These are phyloP conservation scores for Arctia plantaginis DNA, from an alignment of 2,888 invertebrate genomes.

Conservation along the genomic window DNA sequence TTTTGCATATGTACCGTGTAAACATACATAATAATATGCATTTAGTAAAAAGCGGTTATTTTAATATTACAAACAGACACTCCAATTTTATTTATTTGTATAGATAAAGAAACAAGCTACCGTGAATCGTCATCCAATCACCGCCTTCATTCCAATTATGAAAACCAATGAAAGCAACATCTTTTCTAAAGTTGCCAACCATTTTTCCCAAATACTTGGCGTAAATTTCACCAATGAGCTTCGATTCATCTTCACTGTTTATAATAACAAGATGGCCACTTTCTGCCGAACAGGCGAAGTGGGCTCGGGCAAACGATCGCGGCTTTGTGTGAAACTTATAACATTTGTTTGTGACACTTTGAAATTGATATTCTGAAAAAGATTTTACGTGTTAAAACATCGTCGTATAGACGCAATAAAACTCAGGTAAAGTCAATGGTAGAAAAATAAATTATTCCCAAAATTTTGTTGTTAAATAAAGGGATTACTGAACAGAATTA, in stretches of 20 bases:
- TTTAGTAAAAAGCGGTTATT: too few species aligned
- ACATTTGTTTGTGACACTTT: slow-evolving; percentile 58
- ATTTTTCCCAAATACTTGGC: slow-evolving; percentile 43
- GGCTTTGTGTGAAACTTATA: slow-evolving; percentile 65
- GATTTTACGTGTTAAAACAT: too few species aligned
- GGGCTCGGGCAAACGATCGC: slow-evolving; percentile 59
- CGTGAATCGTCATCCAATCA: slow-evolving; percentile 58
- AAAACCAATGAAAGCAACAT: slow-evolving; percentile 52
- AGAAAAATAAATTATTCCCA: too few species aligned
- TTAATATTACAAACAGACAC: too few species aligned
- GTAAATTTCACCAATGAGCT: slow-evolving; percentile 49
- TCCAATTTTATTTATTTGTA: too few species aligned
- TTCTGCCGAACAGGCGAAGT: slow-evolving; percentile 63
- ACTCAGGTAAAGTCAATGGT: too few species aligned
- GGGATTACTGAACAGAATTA: too few species aligned
- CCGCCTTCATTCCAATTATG: slow-evolving; percentile 55
- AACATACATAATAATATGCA: too few species aligned
- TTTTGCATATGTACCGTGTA: too few species aligned
- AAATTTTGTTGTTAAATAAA: too few species aligned
- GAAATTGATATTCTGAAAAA: slow-evolving; percentile 55
- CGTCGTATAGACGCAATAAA: too few species aligned
- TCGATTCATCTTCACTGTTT: slow-evolving; percentile 57
- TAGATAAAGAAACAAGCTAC: slow-evolving; percentile 39
- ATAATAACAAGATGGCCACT: slow-evolving; percentile 63
- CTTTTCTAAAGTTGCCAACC: slow-evolving; percentile 35